These are phyloP conservation scores for Oenanthe melanoleuca DNA, from an alignment of 2,113 vertebrate genomes.

Conservation along the genomic window DNA sequence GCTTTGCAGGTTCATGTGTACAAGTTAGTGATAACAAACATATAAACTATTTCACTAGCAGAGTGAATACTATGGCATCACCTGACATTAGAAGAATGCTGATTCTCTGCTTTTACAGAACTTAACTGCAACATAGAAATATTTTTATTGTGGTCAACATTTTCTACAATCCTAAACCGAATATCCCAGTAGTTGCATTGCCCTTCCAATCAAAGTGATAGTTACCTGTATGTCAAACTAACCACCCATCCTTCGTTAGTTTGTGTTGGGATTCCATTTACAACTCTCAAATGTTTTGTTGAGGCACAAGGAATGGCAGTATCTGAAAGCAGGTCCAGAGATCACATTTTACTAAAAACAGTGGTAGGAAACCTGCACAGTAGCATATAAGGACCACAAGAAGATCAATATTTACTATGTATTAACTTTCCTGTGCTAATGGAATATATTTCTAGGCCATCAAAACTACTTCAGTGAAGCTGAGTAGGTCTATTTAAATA, in stretches of 20 bases:
- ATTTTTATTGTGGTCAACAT: neutral
- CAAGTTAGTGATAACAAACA: neutral
- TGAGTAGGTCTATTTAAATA: neutral
- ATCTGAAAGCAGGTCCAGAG: constrained; percentile 76
- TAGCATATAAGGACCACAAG: constrained; percentile 47
- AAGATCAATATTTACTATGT: neutral
- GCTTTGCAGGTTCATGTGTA: neutral
- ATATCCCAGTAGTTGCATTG: neutral
- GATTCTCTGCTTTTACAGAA: neutral
- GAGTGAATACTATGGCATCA: neutral
- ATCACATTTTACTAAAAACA: constrained; percentile 65
- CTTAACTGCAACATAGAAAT: neutral
- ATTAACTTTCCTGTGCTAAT: neutral
- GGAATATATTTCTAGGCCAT: neutral
- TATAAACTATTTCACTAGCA: neutral
- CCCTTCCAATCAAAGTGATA: neutral
- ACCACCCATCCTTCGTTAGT: constrained; percentile 96
- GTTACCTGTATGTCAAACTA: constrained; percentile 95
- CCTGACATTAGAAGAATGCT: neutral
- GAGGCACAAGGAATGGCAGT: constrained; percentile 79
- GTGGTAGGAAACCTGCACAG: constrained; percentile 42
- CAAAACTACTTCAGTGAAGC: neutral
- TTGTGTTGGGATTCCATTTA: constrained; percentile 88
- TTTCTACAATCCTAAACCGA: neutral
- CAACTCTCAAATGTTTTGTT: constrained; percentile 85